phyloP scores from a whole-genome alignment of 2,113 vertebrate species.

The Cololabis saira region DNA sequence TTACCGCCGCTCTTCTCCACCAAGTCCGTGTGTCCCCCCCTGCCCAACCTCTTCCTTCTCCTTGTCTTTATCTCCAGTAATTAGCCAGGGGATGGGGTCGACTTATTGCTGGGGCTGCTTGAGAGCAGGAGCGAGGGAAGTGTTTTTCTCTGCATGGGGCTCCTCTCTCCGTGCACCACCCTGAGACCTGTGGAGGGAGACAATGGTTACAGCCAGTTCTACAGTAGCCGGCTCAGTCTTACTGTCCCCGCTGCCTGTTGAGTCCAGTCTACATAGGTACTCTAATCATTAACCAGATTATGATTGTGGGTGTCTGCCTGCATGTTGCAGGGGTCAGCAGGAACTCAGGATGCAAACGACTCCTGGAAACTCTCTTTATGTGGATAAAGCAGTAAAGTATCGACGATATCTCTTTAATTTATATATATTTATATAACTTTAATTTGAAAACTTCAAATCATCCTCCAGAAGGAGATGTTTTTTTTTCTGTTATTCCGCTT shows the following conservation, averaged over 20 bases:
- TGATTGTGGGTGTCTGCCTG: constrained; percentile 38
- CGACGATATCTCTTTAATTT: too few species aligned
- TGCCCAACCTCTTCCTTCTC: constrained; percentile 34
- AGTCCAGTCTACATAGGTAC: constrained; percentile 60
- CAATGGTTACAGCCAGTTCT: constrained; percentile 58
- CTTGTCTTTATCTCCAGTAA: constrained; percentile 73
- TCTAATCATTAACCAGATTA: constrained; percentile 71
- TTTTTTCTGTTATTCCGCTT: too few species aligned
- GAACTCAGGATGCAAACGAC: constrained; percentile 17
- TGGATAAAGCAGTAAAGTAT: neutral
- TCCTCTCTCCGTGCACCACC: constrained; percentile 50
- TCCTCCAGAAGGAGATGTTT: too few species aligned
- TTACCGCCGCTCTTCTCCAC: constrained; percentile 55
- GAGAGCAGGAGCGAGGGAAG: constrained; percentile 46
- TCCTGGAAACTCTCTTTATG: constrained; percentile 1
- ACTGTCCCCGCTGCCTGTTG: constrained; percentile 77
- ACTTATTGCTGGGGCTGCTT: constrained; percentile 42
- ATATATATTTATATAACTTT: too few species aligned
- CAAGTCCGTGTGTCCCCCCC: constrained; percentile 25
- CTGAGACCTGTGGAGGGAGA: constrained; percentile 55
- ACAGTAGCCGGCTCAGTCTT: constrained; percentile 73
- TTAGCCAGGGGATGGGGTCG: constrained; percentile 67
- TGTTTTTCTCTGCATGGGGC: constrained; percentile 62
- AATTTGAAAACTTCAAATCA: too few species aligned
- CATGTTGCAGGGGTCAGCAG: constrained; percentile 26